phyloP scores from a whole-genome alignment of 2,113 vertebrate species.

The Ciconia boyciana region DNA sequence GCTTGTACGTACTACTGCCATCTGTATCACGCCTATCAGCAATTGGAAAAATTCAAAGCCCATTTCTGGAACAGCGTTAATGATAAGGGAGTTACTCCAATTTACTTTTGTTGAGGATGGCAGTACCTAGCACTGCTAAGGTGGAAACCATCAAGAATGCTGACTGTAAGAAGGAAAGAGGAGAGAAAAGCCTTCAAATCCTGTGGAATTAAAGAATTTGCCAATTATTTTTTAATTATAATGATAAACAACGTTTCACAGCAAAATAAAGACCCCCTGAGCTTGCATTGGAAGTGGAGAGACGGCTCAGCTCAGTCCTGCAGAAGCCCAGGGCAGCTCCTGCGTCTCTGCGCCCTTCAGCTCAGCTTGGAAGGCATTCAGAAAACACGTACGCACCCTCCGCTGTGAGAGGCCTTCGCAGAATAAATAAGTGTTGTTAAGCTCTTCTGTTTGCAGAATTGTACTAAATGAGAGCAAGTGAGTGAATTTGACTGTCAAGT shows the following conservation, averaged over 20 bases:
- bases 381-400: background rate
- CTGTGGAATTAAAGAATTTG: background rate
- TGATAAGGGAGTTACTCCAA: background rate
- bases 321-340: background rate
- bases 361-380: background rate
- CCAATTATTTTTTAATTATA: background rate
- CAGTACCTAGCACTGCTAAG: background rate
- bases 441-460: background rate
- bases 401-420: rapidly evolving
- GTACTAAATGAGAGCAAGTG: background rate
- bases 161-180: background rate
- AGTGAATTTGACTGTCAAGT: background rate
- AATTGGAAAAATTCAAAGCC: background rate
- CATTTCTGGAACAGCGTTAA: background rate
- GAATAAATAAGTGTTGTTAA: background rate
- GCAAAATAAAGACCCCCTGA: background rate
- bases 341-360: background rate
- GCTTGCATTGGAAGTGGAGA: background rate
- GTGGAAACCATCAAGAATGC: background rate
- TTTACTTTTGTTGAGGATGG: background rate
- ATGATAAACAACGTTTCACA: rapidly evolving
- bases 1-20: background rate
- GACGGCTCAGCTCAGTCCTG: background rate
- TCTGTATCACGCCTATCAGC: background rate
- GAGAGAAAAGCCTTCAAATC: background rate